Base-by-base conservation (phyloP, 2,888 invertebrate genomes). In the Nemotelus pantherinus region DNA sequence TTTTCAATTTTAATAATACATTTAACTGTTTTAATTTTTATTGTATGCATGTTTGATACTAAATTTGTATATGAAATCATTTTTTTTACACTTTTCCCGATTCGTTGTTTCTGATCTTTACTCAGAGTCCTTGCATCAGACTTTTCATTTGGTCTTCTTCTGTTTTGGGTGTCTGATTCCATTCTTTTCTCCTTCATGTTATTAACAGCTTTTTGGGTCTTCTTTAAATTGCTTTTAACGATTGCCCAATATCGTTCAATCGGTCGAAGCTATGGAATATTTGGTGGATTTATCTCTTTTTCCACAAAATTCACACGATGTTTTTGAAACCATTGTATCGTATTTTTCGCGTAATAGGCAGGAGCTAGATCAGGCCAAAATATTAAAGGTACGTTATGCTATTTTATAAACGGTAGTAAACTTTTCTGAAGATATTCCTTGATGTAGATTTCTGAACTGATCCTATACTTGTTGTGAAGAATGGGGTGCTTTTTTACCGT, bases 161-260 rank as follows among this genome's bases (percentile, higher is more conserved):
- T 6, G 6, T 53, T 53, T 53, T 53, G 53, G 53, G 6, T 53
- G 53, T 10, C 10, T 9, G 53, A 53, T 53, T 53, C 53, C 53
- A 25, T 25, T 25, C 25, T 25, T 25, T 25, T 25, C 25, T 25
- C 25, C 53, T 1, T 10, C 7, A 53, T 10, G 53, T 53, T 9
- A 53, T 6, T 53, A 53, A 53, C 53, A 53, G 1, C 53, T 53
- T 53, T 53, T 53, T 53, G 53, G 10, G 10, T 53, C 53, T 53
- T 9, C 53, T 53, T 25, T 25, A 25, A 25, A 25, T 25, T 25
- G 25, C 25, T 25, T 25, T 25, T 25, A 25, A 25, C 25, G 53
- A 53, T 53, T 53, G 53, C 53, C 53, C 53, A 53, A 53, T 53
- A 53, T 53, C 53, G 53, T 53, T 53, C 10, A 10, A 53, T 53